phyloP scores from a whole-genome alignment of 2,797 vertebrate genomes.

The Tiaroga cobitis region DNA sequence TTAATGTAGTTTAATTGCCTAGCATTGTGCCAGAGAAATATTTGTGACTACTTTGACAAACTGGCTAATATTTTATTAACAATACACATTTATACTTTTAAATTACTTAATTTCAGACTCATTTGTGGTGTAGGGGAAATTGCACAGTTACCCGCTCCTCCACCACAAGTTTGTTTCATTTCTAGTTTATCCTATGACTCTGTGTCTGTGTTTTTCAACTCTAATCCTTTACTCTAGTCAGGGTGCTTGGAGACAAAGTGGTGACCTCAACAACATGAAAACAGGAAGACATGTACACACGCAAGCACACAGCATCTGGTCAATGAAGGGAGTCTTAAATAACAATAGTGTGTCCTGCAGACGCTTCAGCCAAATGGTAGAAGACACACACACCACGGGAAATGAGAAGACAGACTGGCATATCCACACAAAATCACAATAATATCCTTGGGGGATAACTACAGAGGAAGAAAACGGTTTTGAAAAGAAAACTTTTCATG shows the following conservation, averaged over 20 bases:
- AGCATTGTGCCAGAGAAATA: constrained; percentile 11
- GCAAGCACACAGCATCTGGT: constrained; percentile 40
- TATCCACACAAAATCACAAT: constrained; percentile 41
- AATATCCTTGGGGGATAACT: constrained; percentile 31
- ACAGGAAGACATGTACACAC: constrained; percentile 46
- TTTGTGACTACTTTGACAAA: background rate
- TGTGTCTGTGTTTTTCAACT: constrained; percentile 11
- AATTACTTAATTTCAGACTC: background rate
- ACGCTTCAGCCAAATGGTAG: constrained; percentile 2
- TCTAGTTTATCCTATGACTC: constrained; percentile 8
- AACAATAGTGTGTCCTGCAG: constrained; percentile 33
- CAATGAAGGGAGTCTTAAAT: constrained; percentile 15
- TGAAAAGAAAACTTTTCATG: no score
- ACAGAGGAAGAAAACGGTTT: background rate
- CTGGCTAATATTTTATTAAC: background rate
- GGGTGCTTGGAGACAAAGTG: constrained; percentile 21
- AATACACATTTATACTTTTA: background rate
- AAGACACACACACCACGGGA: constrained; percentile 33
- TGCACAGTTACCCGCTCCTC: background rate
- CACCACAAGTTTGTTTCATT: background rate
- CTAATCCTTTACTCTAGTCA: background rate
- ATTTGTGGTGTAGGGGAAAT: background rate
- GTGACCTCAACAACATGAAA: constrained; percentile 44
- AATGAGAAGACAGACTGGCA: constrained; percentile 48
- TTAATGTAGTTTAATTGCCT: constrained; percentile 23